These are phyloP conservation scores for Delphinus delphis DNA, from an alignment of 2,113 vertebrate genomes.

Conservation along the genomic window DNA sequence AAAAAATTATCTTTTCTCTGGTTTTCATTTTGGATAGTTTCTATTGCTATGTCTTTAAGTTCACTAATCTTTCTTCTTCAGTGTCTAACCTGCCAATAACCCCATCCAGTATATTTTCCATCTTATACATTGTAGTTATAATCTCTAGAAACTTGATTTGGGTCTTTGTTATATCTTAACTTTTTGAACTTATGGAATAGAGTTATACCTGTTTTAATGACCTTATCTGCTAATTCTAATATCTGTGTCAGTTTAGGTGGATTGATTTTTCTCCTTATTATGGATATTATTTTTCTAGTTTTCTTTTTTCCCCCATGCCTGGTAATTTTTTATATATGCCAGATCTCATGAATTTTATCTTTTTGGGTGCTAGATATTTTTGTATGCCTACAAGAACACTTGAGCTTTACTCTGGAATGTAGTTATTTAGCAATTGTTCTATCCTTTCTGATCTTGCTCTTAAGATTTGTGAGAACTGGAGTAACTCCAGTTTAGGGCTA, in stretches of 20 bases:
- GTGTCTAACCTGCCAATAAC: background rate
- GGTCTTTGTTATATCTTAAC: background rate
- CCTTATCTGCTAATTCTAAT: background rate
- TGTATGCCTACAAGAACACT: background rate
- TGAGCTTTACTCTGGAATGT: slow-evolving; percentile 5
- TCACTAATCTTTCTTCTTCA: background rate
- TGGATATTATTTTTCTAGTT: background rate
- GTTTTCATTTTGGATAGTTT: background rate
- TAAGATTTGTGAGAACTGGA: background rate
- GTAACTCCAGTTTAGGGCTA: background rate
- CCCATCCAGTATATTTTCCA: background rate
- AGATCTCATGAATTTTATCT: background rate
- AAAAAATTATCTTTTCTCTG: background rate
- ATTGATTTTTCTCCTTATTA: background rate
- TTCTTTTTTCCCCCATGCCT: background rate
- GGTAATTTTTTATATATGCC: background rate
- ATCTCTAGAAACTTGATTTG: background rate
- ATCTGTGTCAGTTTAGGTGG: background rate
- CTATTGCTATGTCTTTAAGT: background rate
- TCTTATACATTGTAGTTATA: background rate
- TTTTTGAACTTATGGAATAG: background rate
- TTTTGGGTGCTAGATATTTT: background rate
- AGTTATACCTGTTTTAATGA: background rate
- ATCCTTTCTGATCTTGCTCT: background rate
- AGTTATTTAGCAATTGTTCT: background rate